Conservation (phyloP, 2,113 vertebrate genomes). For the Leucopsar rothschildi region DNA sequence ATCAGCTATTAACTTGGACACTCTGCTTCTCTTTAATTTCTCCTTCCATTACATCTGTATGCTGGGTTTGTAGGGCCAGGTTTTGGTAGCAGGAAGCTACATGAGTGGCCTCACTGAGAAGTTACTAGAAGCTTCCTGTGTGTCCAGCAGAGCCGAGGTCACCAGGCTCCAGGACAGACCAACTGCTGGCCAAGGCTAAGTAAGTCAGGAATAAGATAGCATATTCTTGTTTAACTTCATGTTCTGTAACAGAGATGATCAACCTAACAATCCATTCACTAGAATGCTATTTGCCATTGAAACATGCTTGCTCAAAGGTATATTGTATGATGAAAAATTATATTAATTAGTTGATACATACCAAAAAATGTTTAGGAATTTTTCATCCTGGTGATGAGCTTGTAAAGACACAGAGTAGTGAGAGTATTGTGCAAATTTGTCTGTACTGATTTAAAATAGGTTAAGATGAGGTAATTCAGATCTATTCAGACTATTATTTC, state of each 20-base stretch:
- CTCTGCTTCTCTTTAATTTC: neutral
- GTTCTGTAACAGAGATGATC: neutral
- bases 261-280: neutral
- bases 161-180: neutral
- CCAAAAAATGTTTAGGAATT: neutral
- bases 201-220: neutral
- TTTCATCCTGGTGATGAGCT: neutral
- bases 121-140: neutral
- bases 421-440: neutral
- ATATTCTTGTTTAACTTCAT: neutral
- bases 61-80: neutral
- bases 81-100: neutral
- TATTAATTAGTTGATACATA: neutral
- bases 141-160: neutral
- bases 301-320: neutral
- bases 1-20: neutral
- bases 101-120: neutral
- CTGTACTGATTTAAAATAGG: conserved; percentile 53
- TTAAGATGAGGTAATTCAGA: conserved; percentile 57
- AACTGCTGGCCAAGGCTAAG: neutral
- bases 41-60: neutral
- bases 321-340: neutral
- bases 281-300: neutral
- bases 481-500: conserved; percentile 59
- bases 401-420: neutral